A percentile compares a stretch with the other conserved stretches of the same genome.
These are phyloP conservation scores for Reticulitermes speratus DNA, from an alignment of 1,140 invertebrate genomes.

Conservation along the genomic window DNA sequence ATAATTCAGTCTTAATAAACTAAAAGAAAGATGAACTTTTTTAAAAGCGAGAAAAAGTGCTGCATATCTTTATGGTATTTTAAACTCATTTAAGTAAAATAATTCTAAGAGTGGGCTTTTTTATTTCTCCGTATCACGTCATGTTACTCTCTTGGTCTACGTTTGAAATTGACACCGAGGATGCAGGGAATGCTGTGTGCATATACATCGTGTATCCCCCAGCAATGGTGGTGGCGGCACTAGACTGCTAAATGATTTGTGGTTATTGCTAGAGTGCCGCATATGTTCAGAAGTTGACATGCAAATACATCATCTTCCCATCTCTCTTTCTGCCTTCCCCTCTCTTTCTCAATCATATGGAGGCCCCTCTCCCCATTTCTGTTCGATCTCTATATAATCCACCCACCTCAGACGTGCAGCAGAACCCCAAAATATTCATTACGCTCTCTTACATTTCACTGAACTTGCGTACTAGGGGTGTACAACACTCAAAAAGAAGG, in stretches of 20 bases:
- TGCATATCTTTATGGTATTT: neutral
- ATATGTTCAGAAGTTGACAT: conserved; percentile 28
- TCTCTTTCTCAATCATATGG: neutral
- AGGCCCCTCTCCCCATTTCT: neutral
- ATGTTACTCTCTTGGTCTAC: neutral
- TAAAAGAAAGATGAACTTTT: neutral
- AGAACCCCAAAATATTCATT: neutral
- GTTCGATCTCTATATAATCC: neutral
- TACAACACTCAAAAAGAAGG: neutral
- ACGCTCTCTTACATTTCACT: neutral
- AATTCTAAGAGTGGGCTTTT: neutral
- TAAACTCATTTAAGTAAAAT: neutral
- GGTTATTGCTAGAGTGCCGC: conserved; percentile 25
- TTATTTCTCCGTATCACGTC: neutral
- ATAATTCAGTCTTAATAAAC: neutral
- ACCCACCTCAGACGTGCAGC: conserved; percentile 2
- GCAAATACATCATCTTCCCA: neutral
- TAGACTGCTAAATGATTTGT: conserved; percentile 21
- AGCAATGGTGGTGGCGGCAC: neutral
- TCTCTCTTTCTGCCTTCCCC: neutral
- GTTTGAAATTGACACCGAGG: neutral
- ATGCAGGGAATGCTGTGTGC: no score
- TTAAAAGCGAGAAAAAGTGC: neutral
- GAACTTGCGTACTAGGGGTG: neutral
- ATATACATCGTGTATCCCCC: neutral